Base-by-base conservation (phyloP, 2,797 vertebrate genomes). In the Acrocephalus scirpaceus region DNA sequence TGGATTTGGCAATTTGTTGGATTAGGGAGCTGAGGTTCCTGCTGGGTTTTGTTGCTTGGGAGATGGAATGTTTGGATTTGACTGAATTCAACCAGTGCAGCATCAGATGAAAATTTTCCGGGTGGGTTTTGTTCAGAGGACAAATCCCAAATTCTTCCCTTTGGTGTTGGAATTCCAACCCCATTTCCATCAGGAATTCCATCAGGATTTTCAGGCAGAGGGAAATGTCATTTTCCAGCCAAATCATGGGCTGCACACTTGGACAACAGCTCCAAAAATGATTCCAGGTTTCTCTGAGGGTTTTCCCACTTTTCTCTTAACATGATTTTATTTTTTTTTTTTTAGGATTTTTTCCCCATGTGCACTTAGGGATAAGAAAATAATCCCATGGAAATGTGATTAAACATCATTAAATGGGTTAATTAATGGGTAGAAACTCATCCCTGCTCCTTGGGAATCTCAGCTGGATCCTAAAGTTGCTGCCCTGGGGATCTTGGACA, bases 381-480 rank as follows among this genome's bases (percentile, higher is more conserved):
- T 5, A 36, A 27, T 29, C 13, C 5, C 14, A 25, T 30, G 40
- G 8, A 86, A 58, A 86, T 26, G 8, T 13, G 53, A 88, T 73
- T 76, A 64, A 48, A 0, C 4, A 47, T 32, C 54, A 72, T 25
- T 21, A 65, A 42, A 75, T 9, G 12, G 17, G 10, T 64, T 10
- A 10, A 32, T 16, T 29, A 38, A 38, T 38, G 38, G 20, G 19
- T 50, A 47, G 51, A 78, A 93, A 48, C 0, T 0, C 18, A 16
- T 66, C 22, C 29, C 44, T 60, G 45, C 30, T 85, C 9, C 64
- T 64, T 23, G 32, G 9, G 34, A 10, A 44, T 44, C 26, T 23
- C 8, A 21, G 4, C 0, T 54, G 53, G 15, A 72, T 22, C 2
- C 13, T 40, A 1, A 4, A 40, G 4, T 7, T 13, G 2, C 27